A percentile compares a stretch with the other conserved stretches of the same genome.
Evolutionary conservation across 92 coral and sea anemone genomes (phyloP).

Genomic region (Blastomussa wellsi): DNA sequence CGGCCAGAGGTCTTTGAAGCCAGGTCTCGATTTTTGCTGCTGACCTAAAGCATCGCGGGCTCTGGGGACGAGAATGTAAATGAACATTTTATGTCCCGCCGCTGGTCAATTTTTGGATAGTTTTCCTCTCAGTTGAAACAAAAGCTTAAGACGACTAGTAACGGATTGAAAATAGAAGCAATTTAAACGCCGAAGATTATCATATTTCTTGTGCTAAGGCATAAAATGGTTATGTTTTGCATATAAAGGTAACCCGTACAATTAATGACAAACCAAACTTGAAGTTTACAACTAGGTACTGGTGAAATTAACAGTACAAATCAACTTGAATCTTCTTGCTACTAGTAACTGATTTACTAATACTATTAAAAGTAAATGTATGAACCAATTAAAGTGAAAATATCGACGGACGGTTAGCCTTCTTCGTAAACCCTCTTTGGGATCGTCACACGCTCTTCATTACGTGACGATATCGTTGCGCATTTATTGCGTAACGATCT

Average conservation of each 20-base stretch:
- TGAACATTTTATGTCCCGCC: background rate
- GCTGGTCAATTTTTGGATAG: background rate
- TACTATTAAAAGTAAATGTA: background rate
- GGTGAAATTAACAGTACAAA: background rate
- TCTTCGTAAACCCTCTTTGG: background rate
- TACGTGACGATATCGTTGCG: background rate
- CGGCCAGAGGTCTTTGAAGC: too few species aligned
- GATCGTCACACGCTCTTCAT: background rate
- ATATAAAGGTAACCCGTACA: too few species aligned
- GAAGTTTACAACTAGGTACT: too few species aligned
- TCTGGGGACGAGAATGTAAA: too few species aligned
- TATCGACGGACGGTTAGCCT: background rate
- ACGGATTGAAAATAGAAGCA: background rate
- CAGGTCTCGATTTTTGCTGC: too few species aligned
- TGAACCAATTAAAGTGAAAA: background rate
- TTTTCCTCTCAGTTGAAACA: background rate
- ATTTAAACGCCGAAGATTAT: background rate
- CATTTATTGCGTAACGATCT: background rate
- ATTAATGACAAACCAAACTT: too few species aligned
- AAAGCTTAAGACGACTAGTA: too few species aligned
- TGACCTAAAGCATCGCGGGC: too few species aligned
- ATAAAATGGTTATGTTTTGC: too few species aligned
- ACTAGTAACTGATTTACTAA: background rate
- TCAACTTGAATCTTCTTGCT: background rate
- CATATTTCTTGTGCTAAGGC: background rate